Evolutionary conservation across 2,888 invertebrate genomes (phyloP), one percentile per base, ranked within the genome.

Genomic region (Meganola albula): DNA sequence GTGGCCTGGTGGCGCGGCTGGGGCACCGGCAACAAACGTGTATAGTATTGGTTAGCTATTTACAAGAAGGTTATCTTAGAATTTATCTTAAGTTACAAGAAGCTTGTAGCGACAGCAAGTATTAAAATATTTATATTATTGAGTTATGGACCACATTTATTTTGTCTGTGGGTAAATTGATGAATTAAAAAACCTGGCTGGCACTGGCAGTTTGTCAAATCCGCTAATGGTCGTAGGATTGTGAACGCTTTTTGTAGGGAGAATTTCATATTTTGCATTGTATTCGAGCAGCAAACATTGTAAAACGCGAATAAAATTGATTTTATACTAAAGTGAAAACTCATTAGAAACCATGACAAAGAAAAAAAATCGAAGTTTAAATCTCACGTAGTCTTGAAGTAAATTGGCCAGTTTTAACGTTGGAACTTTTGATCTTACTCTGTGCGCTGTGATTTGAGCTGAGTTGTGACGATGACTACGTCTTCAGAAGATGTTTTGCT

Each of bases 401-500:
- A 51, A 34, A 44, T 7, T 20, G 20, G 20, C n/a, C 20, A 48
- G 41, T 30, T 38, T 8, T 31, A 44, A 38, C 48, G 55, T 58
- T 54, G 43, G 43, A 53, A 46, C 50, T 31, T 40, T 44, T 50
- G 49, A 41, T 43, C 38, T 50, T 43, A 33, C 43, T 37, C 44
- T 44, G 40, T 44, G 36, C 22, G 30, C 35, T 44, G 40, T 45
- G 44, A 37, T 21, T 42, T 29, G 29, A 35, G 35, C 34, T 41
- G 39, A 37, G 48, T 28, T 42, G 30, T 39, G 36, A 68, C 53
- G 49, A 94, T 94, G 94, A 92, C 93, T 51, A 93, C 95, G 33
- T 94, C 94, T 44, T 95, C 95, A 35, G 99, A 99, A 86, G 98
- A 98, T 83, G 97, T 99, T 34, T 87, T 98, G 54, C 88, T 97